Conservation (phyloP, 2,113 vertebrate genomes). For the Sapajus apella region DNA sequence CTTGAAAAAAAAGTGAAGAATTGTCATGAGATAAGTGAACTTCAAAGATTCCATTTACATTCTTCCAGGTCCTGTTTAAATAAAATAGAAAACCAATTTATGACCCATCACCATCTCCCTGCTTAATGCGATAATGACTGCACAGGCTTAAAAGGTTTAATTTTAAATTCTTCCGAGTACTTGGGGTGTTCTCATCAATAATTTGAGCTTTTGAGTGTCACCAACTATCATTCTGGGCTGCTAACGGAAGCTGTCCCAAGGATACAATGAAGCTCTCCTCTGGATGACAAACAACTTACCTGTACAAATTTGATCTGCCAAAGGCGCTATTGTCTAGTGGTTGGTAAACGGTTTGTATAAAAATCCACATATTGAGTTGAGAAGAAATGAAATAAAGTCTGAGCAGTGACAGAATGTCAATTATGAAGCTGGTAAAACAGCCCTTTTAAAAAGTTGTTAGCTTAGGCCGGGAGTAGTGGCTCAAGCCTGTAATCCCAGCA, state of each 20-base stretch:
- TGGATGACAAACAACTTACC: background rate
- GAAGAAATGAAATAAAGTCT: constrained; percentile 76
- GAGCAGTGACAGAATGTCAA: constrained; percentile 69
- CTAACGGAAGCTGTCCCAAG: background rate
- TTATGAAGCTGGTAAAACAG: constrained; percentile 62
- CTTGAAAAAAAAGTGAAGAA: constrained; percentile 20
- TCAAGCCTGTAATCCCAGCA: too few relatives aligned
- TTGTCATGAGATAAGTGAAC: constrained; percentile 62
- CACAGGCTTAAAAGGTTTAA: constrained; percentile 54
- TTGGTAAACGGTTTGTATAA: constrained; percentile 74
- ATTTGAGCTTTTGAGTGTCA: constrained; percentile 61
- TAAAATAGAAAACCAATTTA: constrained; percentile 67
- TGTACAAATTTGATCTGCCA: background rate
- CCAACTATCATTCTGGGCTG: background rate
- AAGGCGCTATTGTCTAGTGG: constrained; percentile 49
- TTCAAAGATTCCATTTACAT: constrained; percentile 70
- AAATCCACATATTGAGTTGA: constrained; percentile 78
- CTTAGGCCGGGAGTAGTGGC: background rate
- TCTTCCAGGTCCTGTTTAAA: constrained; percentile 72
- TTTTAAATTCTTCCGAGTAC: constrained; percentile 57
- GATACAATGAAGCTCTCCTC: background rate
- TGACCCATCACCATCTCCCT: constrained; percentile 36
- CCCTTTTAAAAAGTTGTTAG: constrained; percentile 68
- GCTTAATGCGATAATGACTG: constrained; percentile 59
- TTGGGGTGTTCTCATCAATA: constrained; percentile 44